Conservation (phyloP, 2,797 vertebrate genomes). For the Acanthiza pusilla region DNA sequence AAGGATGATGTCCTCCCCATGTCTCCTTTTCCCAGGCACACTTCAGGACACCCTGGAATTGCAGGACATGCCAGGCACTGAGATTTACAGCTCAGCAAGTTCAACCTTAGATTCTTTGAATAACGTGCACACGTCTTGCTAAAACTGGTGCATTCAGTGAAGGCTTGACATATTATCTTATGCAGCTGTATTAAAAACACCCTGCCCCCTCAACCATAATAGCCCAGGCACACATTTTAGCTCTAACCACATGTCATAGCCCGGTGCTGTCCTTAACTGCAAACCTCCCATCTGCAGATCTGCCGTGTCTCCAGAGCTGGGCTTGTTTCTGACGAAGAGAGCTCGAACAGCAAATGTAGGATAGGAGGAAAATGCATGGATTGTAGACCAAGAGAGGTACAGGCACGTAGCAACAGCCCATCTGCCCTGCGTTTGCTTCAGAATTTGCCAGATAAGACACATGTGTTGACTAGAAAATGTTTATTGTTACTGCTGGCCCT, state of each 20-base stretch:
- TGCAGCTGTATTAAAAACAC: not conserved
- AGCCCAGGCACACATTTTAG: not conserved
- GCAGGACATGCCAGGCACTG: not conserved
- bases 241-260: constrained; percentile 49
- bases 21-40: not conserved
- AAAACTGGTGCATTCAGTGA: not conserved
- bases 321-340: not conserved
- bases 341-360: not conserved
- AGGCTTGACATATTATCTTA: not conserved
- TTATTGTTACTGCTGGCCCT: not conserved
- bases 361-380: fast-evolving
- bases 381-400: not conserved
- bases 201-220: not conserved
- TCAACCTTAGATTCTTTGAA: constrained; percentile 34
- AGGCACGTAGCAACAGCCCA: not conserved
- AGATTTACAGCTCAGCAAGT: constrained; percentile 30
- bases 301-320: not conserved
- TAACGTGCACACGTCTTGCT: not conserved
- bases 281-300: constrained; percentile 42
- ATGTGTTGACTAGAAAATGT: not conserved
- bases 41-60: not conserved
- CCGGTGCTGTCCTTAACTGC: constrained; percentile 38
- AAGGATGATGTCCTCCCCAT: not conserved
- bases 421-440: not conserved
- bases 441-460: not conserved